Percentiles rank a stretch among this genome's conserved stretches.
These are phyloP conservation scores for Sternarchorhynchus goeldii DNA, from an alignment of 2,797 vertebrate genomes.

Conservation along the genomic window DNA sequence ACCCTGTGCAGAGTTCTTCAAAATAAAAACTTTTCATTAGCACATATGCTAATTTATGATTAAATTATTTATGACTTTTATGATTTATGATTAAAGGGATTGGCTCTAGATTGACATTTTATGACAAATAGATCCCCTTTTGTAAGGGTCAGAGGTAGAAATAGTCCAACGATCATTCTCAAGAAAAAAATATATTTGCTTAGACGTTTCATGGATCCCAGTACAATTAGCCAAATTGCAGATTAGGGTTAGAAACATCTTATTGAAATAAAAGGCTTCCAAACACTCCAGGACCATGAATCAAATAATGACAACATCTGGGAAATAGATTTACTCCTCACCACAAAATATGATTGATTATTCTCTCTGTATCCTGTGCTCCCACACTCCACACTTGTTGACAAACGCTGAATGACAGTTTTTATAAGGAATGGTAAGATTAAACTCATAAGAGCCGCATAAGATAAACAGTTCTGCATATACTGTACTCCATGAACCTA, in stretches of 20 bases:
- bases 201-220: background rate
- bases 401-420: too few species aligned
- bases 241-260: background rate
- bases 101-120: conserved; percentile 28
- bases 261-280: conserved; percentile 1
- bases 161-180: conserved; percentile 30
- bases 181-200: background rate
- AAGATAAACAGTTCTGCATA: too few species aligned
- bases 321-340: background rate
- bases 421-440: too few species aligned
- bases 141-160: background rate
- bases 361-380: background rate
- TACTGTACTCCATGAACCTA: too few species aligned
- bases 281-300: background rate
- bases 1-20: background rate
- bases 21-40: conserved; percentile 30
- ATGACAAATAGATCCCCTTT: conserved; percentile 21
- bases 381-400: background rate
- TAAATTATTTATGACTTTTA: background rate
- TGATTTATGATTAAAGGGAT: conserved; percentile 45
- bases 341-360: background rate
- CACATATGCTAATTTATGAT: conserved; percentile 32
- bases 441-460: too few species aligned
- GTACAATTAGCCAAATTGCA: background rate
- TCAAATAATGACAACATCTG: background rate